These are phyloP conservation scores for Steatornis caripensis DNA, from an alignment of 2,113 vertebrate species.

Conservation along the genomic window DNA sequence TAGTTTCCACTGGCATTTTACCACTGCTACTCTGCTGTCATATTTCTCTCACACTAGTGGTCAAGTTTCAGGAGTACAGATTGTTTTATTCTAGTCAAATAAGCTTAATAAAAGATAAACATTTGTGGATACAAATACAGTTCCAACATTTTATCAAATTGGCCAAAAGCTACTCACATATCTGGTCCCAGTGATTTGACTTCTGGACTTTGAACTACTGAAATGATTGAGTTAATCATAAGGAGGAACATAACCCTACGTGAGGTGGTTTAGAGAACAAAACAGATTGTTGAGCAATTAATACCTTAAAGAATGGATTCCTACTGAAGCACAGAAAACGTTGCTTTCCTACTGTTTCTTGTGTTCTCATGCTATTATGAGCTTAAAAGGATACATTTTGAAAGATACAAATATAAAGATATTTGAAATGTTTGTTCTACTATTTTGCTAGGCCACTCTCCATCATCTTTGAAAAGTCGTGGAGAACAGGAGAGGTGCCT, in stretches of 20 bases:
- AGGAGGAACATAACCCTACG: neutral
- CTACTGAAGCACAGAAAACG: neutral
- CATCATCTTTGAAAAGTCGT: too few relatives aligned
- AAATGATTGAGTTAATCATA: neutral
- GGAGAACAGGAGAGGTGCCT: too few relatives aligned
- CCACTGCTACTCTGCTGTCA: neutral
- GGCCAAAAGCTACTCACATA: neutral
- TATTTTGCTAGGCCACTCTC: too few relatives aligned
- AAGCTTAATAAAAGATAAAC: neutral
- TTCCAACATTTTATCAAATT: neutral
- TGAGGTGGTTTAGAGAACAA: neutral
- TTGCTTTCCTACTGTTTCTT: neutral
- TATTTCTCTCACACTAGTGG: neutral
- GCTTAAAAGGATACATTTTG: neutral
- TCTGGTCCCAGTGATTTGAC: neutral
- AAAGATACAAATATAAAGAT: neutral
- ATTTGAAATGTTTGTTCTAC: neutral
- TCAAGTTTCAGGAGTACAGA: neutral
- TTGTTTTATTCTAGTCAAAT: neutral
- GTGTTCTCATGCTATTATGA: neutral
- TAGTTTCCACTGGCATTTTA: neutral
- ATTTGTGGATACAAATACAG: neutral
- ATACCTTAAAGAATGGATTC: neutral
- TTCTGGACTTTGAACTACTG: neutral
- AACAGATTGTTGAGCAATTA: neutral